Evolutionary conservation across 2,888 invertebrate genomes (phyloP), one percentile per base, ranked within the genome.

Genomic region (Arctia plantaginis): DNA sequence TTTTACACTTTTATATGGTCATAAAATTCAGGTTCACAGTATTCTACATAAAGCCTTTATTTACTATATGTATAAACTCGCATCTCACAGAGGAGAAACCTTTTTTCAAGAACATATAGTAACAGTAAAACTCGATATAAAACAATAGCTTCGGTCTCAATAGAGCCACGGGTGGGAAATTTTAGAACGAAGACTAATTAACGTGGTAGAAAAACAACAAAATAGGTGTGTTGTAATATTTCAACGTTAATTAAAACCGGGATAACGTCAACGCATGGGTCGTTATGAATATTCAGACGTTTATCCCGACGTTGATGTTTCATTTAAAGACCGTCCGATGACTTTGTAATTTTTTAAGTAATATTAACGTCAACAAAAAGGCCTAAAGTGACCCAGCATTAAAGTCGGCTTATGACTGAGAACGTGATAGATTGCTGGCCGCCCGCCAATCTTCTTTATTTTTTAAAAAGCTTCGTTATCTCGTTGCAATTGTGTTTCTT

Each of bases 341-440:
- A 94, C 91, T 92, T 86, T 86, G 90, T 90, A 87, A 88, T 91
- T 91, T 91, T 89, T 89, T 92, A 93, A 92, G 93, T 93, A 93
- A 93, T 93, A 93, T 93, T 92, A 93, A 92, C 93, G 94, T 92
- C 93, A 93, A 93, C 94, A 94, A 94, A 94, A 93, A 93, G 94
- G 93, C 87, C 91, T 93, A 91, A 93, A 94, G 94, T 94, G 94
- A 94, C 94, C 94, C 91, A 94, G 94, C 94, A 94, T 94, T 94
- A 95, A 94, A 94, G 94, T 94, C 94, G 91, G 94, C 93, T 94
- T 94, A 94, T 94, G 93, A 93, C 93, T 92, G 90, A 91, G 91
- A 87, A 88, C 91, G 93, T 94, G 94, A 95, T 94, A 94, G 94
- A 95, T 95, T 93, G 92, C 94, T 90, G 89, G 82, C 89, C 88